A percentile compares a stretch with the other conserved stretches of the same genome.
These are phyloP conservation scores for Venusia cambrica DNA, from an alignment of 2,888 invertebrate genomes.

Conservation along the genomic window DNA sequence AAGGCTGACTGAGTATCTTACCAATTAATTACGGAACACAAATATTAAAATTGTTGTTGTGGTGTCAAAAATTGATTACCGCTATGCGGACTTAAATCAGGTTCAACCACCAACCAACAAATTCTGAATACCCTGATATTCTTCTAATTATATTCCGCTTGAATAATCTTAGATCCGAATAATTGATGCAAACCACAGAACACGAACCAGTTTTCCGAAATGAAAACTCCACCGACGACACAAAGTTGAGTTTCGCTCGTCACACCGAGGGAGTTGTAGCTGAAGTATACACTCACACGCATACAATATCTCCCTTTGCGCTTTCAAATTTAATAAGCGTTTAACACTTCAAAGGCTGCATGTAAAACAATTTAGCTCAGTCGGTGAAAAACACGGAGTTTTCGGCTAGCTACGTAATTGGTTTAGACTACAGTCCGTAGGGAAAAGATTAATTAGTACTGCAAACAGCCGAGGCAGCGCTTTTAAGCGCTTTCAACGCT, in stretches of 20 bases:
- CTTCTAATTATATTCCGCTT: too few relatives aligned
- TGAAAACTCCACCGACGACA: constrained; percentile 5
- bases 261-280: constrained; percentile 25
- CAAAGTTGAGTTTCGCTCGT: constrained; percentile 22
- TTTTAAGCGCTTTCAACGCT: constrained; percentile 49
- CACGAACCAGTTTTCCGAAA: too few relatives aligned
- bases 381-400: constrained; percentile 72
- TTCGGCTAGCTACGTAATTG: constrained; percentile 71
- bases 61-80: too few relatives aligned
- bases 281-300: too few relatives aligned
- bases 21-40: too few relatives aligned
- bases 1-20: too few relatives aligned
- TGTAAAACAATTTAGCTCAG: constrained; percentile 74
- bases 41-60: too few relatives aligned
- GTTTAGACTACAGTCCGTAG: constrained; percentile 62
- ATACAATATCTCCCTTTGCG: constrained; percentile 65
- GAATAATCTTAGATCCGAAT: too few relatives aligned
- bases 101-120: too few relatives aligned
- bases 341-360: constrained; percentile 75
- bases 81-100: too few relatives aligned
- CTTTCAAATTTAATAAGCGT: constrained; percentile 75
- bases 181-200: too few relatives aligned
- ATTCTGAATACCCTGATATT: too few relatives aligned
- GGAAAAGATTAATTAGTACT: constrained; percentile 75
- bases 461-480: constrained; percentile 63